Evolutionary conservation across 2,888 invertebrate species (phyloP).

Genomic region (Coleophora deauratella): DNA sequence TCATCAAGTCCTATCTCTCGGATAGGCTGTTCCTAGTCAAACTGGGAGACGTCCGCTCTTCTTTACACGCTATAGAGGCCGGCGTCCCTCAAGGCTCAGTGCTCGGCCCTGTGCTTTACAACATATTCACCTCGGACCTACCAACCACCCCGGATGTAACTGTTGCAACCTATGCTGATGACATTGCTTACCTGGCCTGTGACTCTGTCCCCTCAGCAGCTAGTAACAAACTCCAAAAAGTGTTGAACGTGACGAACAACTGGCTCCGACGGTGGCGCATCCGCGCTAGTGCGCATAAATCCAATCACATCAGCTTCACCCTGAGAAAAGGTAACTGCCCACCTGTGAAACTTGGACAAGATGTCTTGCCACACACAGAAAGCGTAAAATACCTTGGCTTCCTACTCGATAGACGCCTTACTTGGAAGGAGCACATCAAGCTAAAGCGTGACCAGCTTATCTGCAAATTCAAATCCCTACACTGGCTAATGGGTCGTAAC

Average conservation of each 20-base stretch:
- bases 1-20: conserved; percentile 3
- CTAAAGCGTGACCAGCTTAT: neutral
- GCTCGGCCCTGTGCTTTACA: conserved; percentile 7
- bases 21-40: conserved; percentile 3
- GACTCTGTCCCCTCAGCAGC: conserved; percentile 5
- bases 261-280: conserved; percentile 14
- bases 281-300: conserved; percentile 6
- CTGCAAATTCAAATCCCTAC: neutral
- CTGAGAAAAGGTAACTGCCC: conserved; percentile 6
- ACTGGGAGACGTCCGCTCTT: neutral
- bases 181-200: conserved; percentile 8
- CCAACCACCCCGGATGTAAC: neutral
- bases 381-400: conserved; percentile 6
- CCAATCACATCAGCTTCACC: conserved; percentile 9
- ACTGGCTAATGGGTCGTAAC: neutral
- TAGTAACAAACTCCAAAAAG: conserved; percentile 3
- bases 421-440: conserved; percentile 7
- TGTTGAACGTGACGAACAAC: neutral
- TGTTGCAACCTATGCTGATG: conserved; percentile 13
- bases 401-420: conserved; percentile 2
- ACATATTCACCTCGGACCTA: conserved; percentile 5
- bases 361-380: neutral
- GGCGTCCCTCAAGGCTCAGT: conserved; percentile 7
- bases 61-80: conserved; percentile 1
- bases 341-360: conserved; percentile 3